Evolutionary conservation across 2,113 vertebrate species (phyloP), one percentile per base, ranked within the genome.

Genomic region (Polypterus bichir): DNA sequence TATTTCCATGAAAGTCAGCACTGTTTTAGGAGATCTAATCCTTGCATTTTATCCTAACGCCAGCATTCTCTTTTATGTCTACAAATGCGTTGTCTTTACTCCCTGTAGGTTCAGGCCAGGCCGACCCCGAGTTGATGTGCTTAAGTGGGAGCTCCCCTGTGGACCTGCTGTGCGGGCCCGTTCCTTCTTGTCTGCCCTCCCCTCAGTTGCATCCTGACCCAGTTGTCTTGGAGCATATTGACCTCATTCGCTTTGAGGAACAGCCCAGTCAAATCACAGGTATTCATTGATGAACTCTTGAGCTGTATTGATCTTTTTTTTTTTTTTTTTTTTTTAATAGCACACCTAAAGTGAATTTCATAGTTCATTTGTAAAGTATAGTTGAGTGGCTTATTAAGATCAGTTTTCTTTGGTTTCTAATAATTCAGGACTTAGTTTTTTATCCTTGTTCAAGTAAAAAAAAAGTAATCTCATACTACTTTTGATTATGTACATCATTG

Each of bases 181-280:
- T 97, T 9, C 96, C 94, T 3, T 97, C 94, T 51, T 94, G 90
- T 73, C 79, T 99, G 7, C 96, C 94, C 0, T 97, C 94, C 10
- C 96, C 96, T 2, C 92, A 93, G 65, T 91, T 99, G 70, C 84
- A 85, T 66, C 96, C 96, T 1, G 89, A 97, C 69, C 93, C 91
- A 0, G 88, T 95, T 9, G 64, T 86, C 64, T 80, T 86, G 4
- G 82, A 86, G 61, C 77, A 83, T 49, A 65, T 72, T 1, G 92
- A 98, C 73, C 90, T 98, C 74, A 98, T 98, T 62, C 86, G 76
- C 71, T 98, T 98, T 69, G 96, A 94, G 74, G 89, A 91, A 54
- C 89, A 59, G 47, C 74, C 73, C 3, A 64, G 68, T 3, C 64
- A 74, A 54, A 68, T 74, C 47, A 65, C 78, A 44, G 85, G 83